These are phyloP conservation scores for Embidobia sp. DNA, from an alignment of 2,888 invertebrate species.

Conservation along the genomic window DNA sequence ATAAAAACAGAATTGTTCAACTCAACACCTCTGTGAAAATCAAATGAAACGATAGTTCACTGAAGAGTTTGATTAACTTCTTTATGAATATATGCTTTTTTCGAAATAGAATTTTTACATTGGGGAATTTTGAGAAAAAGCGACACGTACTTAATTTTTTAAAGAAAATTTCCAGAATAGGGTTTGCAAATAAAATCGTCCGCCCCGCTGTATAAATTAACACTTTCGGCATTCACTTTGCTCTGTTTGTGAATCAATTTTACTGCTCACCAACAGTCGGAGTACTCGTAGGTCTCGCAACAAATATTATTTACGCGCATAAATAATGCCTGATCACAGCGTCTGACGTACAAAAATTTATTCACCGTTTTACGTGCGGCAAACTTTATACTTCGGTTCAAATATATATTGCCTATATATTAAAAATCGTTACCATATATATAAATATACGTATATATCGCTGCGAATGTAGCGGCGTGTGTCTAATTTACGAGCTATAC, in stretches of 20 bases:
- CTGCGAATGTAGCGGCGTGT: slow-evolving; percentile 19
- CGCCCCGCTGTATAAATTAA: no score
- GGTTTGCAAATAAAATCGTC: no score
- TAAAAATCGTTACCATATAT: slow-evolving; percentile 39
- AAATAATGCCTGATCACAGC: slow-evolving; percentile 8
- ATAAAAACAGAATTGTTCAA: no score
- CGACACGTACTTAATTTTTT: no score
- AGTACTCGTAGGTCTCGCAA: not conserved
- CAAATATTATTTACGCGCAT: slow-evolving; percentile 4
- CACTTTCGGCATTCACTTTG: not conserved
- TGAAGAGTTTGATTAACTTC: no score
- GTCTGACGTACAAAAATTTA: slow-evolving; percentile 19
- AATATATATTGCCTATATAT: slow-evolving; percentile 39
- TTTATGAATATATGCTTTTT: no score
- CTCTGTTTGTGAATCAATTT: not conserved
- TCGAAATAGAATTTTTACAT: no score
- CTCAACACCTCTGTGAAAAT: no score
- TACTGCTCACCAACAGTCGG: no score
- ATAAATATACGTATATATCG: slow-evolving; percentile 4
- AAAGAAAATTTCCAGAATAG: no score
- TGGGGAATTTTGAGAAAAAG: no score
- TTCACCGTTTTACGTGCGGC: slow-evolving; percentile 16
- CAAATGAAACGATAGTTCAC: no score
- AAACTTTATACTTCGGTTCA: slow-evolving; percentile 29
- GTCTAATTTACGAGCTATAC: slow-evolving; percentile 43